A percentile compares a stretch with the other conserved stretches of the same genome.
These are phyloP conservation scores for Anomalospiza imberbis DNA, from an alignment of 2,797 vertebrate species.

Conservation along the genomic window DNA sequence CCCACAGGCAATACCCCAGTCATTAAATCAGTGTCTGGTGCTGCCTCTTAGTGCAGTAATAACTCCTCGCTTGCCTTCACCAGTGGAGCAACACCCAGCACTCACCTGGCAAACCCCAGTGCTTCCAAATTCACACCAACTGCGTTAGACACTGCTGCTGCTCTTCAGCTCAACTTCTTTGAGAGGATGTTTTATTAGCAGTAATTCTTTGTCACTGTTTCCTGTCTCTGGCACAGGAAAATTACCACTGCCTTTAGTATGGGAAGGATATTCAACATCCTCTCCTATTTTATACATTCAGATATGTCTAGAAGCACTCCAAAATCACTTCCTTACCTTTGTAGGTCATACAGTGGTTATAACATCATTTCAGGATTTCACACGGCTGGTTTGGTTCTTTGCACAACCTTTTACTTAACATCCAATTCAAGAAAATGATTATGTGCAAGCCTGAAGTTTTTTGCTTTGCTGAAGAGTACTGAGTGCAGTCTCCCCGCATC, in stretches of 20 bases:
- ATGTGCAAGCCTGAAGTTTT: background rate
- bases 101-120: background rate
- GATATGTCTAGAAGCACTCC: background rate
- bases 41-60: background rate
- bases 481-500: background rate
- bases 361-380: background rate
- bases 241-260: background rate
- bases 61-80: background rate
- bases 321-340: background rate
- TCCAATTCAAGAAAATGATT: background rate
- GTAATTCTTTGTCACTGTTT: background rate
- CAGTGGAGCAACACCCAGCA: background rate
- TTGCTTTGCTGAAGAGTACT: background rate
- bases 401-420: background rate
- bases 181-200: background rate
- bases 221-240: background rate
- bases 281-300: background rate
- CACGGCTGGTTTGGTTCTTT: background rate
- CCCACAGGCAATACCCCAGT: background rate
- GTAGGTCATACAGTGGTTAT: background rate
- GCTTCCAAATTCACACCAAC: background rate
- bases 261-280: background rate
- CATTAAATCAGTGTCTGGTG: background rate
- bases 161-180: background rate
- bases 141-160: background rate